Base-by-base conservation (phyloP, 2,888 invertebrate species). In the Drosophila differens region DNA sequence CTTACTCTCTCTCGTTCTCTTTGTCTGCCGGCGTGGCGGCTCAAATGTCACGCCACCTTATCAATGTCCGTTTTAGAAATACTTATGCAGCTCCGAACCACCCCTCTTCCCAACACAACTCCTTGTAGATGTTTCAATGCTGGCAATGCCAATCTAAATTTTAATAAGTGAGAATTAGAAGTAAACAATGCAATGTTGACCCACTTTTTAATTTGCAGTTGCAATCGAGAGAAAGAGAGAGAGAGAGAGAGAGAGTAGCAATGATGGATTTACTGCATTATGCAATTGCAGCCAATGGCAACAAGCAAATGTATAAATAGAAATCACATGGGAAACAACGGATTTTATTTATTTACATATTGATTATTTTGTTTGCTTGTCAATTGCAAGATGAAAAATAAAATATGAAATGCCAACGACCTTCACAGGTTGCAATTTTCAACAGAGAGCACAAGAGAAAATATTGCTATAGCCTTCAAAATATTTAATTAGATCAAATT, bases 1-100 rank as follows among this genome's bases (percentile, higher is more conserved):
- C 49, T 41, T 44, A 12, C 39, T 57, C 35, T 57, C 64, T 41
- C 51, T 39, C 32, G 61, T 37, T 64, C 59, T 57, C 61, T 64
- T 53, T 61, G 37, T 19, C 35, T 67, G 65, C 81, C 66, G 80
- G 72, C 49, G 41, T 64, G 37, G 35, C 66, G 37, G 64, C 82
- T 70, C 71, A 66, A 74, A 75, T 82, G 82, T 89, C 85, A 89
- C 85, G 85, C 87, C 85, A 85, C 80, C 89, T 87, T 84, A 89
- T 89, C 87, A 76, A 79, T 75, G 65, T 35, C 59, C 28, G 12
- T 64, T 52, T 51, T 30, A 47, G 33, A 62, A 62, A 49, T 74
- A 30, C 30, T 60, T 63, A 53, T 72, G 81, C 54, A 75, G n/a
- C 25, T 28, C n/a, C 22, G 4, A 22, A 30, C 39, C 9, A n/a